phyloP scores from a whole-genome alignment of 1,140 invertebrate genomes.

The Zaprionus inermis region DNA sequence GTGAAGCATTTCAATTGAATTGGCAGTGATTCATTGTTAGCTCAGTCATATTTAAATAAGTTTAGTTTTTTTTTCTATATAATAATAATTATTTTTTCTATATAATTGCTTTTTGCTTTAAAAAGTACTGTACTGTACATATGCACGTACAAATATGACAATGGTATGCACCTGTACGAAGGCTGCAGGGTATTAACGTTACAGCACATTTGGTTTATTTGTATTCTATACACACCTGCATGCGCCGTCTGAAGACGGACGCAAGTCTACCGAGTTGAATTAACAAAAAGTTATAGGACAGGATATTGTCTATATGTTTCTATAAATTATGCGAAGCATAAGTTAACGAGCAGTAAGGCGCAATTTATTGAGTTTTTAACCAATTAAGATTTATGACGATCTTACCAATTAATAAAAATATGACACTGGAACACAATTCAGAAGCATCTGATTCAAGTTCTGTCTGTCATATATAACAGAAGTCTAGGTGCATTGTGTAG shows the following conservation, averaged over 20 bases:
- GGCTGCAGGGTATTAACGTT: background rate
- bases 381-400: background rate
- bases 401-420: background rate
- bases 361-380: background rate
- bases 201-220: background rate
- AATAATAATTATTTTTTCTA: too few relatives aligned
- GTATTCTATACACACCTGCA: background rate
- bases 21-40: too few relatives aligned
- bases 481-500: background rate
- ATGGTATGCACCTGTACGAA: background rate
- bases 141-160: background rate
- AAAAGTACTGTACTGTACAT: too few relatives aligned
- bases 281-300: background rate
- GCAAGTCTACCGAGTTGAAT: background rate
- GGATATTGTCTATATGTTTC: background rate
- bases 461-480: background rate
- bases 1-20: too few relatives aligned
- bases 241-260: conserved; percentile 63
- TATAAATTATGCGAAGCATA: background rate
- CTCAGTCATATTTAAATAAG: too few relatives aligned
- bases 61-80: too few relatives aligned
- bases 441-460: background rate
- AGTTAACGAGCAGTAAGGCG: background rate
- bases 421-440: background rate
- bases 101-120: too few relatives aligned